These are phyloP conservation scores for Falco peregrinus DNA, from an alignment of 2,797 vertebrate genomes.

Conservation along the genomic window DNA sequence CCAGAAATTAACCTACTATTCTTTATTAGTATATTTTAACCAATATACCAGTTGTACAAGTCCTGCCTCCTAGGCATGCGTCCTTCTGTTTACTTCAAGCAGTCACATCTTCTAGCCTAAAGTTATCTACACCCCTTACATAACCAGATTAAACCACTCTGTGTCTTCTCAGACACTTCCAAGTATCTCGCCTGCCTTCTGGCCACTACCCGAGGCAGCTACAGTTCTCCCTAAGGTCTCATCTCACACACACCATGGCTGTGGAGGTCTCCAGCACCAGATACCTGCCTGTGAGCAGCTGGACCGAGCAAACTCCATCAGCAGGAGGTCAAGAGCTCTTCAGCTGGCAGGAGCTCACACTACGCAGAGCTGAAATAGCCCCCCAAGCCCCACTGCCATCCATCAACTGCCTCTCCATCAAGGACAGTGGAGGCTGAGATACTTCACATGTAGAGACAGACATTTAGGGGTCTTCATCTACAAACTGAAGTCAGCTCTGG, in stretches of 20 bases:
- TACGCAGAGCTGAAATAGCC: not conserved
- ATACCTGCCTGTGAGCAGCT: accelerated
- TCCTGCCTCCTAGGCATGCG: not conserved
- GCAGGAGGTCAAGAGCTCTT: not conserved
- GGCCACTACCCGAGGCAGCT: not conserved
- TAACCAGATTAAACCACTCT: not conserved
- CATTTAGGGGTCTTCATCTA: not conserved
- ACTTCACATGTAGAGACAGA: accelerated
- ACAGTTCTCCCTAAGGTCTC: not conserved
- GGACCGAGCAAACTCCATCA: not conserved
- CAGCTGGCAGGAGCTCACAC: no score
- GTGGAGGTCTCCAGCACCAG: not conserved
- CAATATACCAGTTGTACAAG: accelerated
- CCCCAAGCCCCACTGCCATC: not conserved
- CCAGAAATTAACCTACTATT: not conserved
- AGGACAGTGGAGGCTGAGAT: no score
- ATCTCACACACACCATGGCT: accelerated
- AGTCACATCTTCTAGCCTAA: no score
- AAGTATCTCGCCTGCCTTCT: not conserved
- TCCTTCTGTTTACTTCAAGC: not conserved
- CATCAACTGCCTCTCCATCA: not conserved
- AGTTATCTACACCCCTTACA: accelerated
- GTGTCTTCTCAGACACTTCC: not conserved
- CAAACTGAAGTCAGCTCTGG: not conserved
- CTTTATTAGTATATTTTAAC: not conserved